These are phyloP conservation scores for Cladopsammia gracilis DNA, from an alignment of 64 coral and sea anemone species.

Conservation along the genomic window DNA sequence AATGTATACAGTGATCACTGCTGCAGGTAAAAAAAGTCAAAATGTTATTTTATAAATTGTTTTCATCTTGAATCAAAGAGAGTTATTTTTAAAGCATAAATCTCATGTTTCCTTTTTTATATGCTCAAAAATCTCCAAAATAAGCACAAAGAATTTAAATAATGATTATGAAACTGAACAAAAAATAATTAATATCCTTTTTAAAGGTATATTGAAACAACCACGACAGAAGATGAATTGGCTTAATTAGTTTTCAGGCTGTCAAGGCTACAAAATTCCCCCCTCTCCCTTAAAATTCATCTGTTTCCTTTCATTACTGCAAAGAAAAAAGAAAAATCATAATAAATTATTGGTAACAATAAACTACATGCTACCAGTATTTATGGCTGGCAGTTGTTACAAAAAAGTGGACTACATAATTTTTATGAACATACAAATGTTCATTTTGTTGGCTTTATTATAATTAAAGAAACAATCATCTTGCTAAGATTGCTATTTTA, in stretches of 20 bases:
- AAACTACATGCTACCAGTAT: no score
- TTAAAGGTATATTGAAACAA: constrained; percentile 22
- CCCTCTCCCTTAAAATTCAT: background rate
- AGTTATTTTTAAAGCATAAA: background rate
- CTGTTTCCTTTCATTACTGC: background rate
- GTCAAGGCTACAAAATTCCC: background rate
- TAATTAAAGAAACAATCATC: no score
- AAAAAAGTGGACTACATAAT: no score
- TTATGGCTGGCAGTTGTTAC: no score
- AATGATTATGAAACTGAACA: background rate
- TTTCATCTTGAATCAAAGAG: background rate
- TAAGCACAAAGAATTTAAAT: constrained; percentile 11
- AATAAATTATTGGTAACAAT: no score
- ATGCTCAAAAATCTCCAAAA: background rate
- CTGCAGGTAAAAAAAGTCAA: constrained; percentile 12
- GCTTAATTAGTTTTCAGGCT: background rate
- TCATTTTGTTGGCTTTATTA: no score
- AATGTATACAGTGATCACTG: constrained; percentile 1
- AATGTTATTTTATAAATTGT: background rate
- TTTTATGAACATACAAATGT: no score
- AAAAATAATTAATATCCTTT: constrained; percentile 4
- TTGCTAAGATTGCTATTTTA: no score
- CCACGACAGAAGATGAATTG: background rate
- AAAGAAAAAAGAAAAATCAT: constrained; percentile 1
- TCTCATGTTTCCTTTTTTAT: background rate